These are phyloP conservation scores for Pithys albifrons DNA, from an alignment of 2,113 vertebrate species.

Conservation along the genomic window DNA sequence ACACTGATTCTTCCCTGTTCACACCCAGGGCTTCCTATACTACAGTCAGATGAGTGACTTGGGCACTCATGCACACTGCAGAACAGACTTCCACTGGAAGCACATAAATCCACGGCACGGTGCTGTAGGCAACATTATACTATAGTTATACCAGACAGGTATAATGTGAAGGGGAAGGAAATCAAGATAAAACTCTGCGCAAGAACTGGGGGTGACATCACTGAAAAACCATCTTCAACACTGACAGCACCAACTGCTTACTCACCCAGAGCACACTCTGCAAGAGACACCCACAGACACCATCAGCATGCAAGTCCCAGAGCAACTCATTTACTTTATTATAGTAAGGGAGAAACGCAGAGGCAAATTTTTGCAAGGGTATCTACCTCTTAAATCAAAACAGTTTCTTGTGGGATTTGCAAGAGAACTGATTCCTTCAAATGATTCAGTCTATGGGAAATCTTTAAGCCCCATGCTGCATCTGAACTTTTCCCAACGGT, in stretches of 20 bases:
- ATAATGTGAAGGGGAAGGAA: not conserved
- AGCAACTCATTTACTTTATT: slow-evolving; percentile 33
- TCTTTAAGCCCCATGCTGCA: not conserved
- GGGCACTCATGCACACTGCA: not conserved
- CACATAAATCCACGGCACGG: fast-evolving
- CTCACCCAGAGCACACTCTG: not conserved
- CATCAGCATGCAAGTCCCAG: not conserved
- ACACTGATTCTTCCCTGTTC: not conserved
- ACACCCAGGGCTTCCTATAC: not conserved
- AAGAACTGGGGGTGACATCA: not conserved
- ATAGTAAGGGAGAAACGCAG: not conserved
- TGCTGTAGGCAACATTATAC: not conserved
- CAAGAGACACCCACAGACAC: not conserved
- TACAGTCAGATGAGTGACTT: not conserved
- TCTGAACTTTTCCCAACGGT: not conserved
- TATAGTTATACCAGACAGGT: not conserved
- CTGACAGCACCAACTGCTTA: not conserved
- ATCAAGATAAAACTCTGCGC: not conserved
- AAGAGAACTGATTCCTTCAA: not conserved
- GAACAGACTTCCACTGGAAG: not conserved
- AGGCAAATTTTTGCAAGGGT: not conserved
- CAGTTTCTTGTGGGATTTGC: not conserved
- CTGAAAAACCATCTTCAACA: not conserved
- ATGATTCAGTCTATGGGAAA: slow-evolving; percentile 25
- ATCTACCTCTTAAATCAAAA: slow-evolving; percentile 26